Base-by-base conservation (phyloP, 1,140 invertebrate genomes). In the Drosophila baimaii region DNA sequence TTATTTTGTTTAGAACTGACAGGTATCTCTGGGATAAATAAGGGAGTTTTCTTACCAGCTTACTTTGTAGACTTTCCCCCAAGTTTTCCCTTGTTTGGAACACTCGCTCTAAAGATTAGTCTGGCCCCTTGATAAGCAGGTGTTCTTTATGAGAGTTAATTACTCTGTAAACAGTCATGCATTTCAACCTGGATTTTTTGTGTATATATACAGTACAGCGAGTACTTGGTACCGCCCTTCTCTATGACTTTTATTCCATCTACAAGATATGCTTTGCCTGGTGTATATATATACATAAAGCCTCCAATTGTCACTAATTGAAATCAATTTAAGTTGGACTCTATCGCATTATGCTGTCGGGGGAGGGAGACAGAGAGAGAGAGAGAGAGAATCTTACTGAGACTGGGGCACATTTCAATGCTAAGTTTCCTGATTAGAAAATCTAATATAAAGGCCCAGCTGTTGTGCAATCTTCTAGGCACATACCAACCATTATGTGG, bases 281-380 rank as follows among this genome's bases (percentile, higher is more conserved):
- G 21, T 27, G 2, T n/a, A 7, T 37, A 37, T 29, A 17, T 21
- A 68, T 46, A 49, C 43, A 39, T 44, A 46, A 65, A 25, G 37
- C 25, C 72, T 68, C 17, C 43, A 74, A 71, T 77, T 81, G 63
- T 27, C 25, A 47, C 64, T 81, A 86, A 86, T 86, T 86, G 80
- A 88, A 89, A 74, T 80, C 83, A 89, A 88, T 88, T 89, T 88
- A 88, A 79, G 70, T 69, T 39, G 51, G 69, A 47, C 52, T 72
- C 71, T 69, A 86, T 71, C 19, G 58, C 61, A 68, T 74, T 70
- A 58, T 62, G 62, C 35, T 76, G 31, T 27, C 3, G 49, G 52
- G 2, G 47, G 46, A 12, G 13, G 3, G n/a, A n/a, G n/a, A n/a
- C n/a, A n/a, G n/a, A n/a, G n/a, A 15, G 13, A 13, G 25, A 5